A percentile compares a stretch with the other conserved stretches of the same genome.
phyloP scores from a whole-genome alignment of 2,888 invertebrate genomes.

The Micropterix aruncella region DNA sequence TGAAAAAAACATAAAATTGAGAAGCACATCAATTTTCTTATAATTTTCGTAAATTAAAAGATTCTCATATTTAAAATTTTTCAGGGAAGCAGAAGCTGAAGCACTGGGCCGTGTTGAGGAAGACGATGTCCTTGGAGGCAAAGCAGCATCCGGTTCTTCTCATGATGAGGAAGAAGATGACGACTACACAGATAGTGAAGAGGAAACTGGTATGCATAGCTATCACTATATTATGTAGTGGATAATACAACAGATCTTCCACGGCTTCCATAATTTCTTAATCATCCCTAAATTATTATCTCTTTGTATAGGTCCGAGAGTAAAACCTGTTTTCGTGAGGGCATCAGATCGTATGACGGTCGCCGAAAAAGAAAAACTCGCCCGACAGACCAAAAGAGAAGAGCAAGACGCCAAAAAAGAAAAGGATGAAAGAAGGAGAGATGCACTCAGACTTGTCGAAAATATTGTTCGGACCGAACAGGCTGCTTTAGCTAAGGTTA shows the following conservation, averaged over 20 bases:
- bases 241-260: too few relatives aligned
- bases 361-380: slow-evolving; percentile 85
- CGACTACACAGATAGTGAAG: slow-evolving; percentile 79
- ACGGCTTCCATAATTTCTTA: too few relatives aligned
- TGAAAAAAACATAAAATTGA: too few relatives aligned
- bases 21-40: too few relatives aligned
- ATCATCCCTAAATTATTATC: too few relatives aligned
- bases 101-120: slow-evolving; percentile 61
- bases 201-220: slow-evolving; percentile 75
- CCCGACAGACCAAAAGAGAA: slow-evolving; percentile 67
- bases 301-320: slow-evolving; percentile 50
- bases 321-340: slow-evolving; percentile 90
- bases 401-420: slow-evolving; percentile 73
- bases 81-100: slow-evolving; percentile 56
- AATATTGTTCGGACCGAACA: slow-evolving; percentile 77
- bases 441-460: slow-evolving; percentile 82
- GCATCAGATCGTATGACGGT: slow-evolving; percentile 91
- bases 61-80: slow-evolving; percentile 6
- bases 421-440: slow-evolving; percentile 77
- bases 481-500: slow-evolving; percentile 39
- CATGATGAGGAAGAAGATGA: slow-evolving; percentile 66
- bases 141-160: slow-evolving; percentile 57
- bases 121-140: slow-evolving; percentile 46
- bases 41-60: slow-evolving; percentile 2
- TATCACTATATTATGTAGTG: too few relatives aligned